phyloP scores from a whole-genome alignment of 2,113 vertebrate species.

The Geococcyx californianus region DNA sequence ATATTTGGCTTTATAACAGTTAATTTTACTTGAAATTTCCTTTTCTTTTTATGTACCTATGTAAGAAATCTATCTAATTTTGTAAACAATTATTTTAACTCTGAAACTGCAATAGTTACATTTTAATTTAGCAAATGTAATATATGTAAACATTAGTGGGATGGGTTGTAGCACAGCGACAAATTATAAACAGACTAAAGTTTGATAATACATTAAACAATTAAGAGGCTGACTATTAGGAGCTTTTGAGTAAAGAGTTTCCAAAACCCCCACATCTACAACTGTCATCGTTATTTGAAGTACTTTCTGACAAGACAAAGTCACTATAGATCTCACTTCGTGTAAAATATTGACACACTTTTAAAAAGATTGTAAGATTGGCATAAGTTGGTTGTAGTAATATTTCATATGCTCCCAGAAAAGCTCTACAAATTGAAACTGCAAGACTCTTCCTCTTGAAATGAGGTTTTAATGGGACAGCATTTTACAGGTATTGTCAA shows the following conservation, averaged over 20 bases:
- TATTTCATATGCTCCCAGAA: not conserved
- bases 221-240: not conserved
- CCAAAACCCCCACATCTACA: not conserved
- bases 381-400: not conserved
- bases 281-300: not conserved
- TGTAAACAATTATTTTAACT: not conserved
- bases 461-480: not conserved
- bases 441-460: not conserved
- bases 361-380: not conserved
- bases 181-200: not conserved
- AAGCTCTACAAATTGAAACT: not conserved
- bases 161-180: not conserved
- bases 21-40: not conserved
- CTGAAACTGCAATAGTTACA: not conserved
- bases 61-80: not conserved
- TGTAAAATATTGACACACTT: not conserved
- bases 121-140: not conserved
- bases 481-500: rapidly evolving
- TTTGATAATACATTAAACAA: not conserved
- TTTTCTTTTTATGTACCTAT: not conserved
- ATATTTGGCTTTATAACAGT: not conserved
- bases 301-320: not conserved
- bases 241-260: not conserved
- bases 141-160: not conserved
- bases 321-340: not conserved